Conservation (phyloP, 2,113 vertebrate species). For the Gymnarchus niloticus region DNA sequence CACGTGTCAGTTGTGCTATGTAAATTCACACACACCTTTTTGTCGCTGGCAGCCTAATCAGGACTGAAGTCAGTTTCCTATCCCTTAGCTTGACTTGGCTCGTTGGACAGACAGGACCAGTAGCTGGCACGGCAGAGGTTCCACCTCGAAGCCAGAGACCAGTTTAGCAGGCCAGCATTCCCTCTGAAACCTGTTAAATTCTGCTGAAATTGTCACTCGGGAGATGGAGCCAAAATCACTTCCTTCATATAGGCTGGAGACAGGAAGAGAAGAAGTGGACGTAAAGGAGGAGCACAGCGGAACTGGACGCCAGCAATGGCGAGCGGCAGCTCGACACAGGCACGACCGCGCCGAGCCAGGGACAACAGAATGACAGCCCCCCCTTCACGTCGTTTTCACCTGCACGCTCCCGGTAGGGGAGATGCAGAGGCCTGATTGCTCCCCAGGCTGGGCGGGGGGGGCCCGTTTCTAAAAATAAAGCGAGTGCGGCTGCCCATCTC, state of each 20-base stretch:
- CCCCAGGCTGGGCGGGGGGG: conserved; percentile 26
- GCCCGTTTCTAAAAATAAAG: conserved; percentile 81
- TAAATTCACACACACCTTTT: too few relatives aligned
- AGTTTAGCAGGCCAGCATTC: not conserved
- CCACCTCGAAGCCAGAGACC: not conserved
- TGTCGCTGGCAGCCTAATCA: not conserved
- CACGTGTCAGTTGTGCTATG: not conserved
- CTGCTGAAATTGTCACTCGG: not conserved
- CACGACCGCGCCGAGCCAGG: not conserved
- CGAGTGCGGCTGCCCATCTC: conserved; percentile 70
- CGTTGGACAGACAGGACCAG: not conserved
- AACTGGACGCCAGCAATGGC: not conserved
- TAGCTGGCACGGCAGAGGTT: not conserved
- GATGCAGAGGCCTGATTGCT: conserved; percentile 25
- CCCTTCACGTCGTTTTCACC: not conserved
- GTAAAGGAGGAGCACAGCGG: not conserved
- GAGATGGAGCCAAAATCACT: not conserved
- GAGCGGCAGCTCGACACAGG: not conserved
- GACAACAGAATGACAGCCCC: not conserved
- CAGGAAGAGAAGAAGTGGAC: not conserved
- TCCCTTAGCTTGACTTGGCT: not conserved
- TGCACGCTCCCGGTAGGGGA: not conserved
- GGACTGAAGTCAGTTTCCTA: not conserved
- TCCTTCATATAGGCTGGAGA: not conserved
- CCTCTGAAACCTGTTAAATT: not conserved